Conservation (phyloP, 2,797 vertebrate species). For the Enteromius paludinosus region DNA sequence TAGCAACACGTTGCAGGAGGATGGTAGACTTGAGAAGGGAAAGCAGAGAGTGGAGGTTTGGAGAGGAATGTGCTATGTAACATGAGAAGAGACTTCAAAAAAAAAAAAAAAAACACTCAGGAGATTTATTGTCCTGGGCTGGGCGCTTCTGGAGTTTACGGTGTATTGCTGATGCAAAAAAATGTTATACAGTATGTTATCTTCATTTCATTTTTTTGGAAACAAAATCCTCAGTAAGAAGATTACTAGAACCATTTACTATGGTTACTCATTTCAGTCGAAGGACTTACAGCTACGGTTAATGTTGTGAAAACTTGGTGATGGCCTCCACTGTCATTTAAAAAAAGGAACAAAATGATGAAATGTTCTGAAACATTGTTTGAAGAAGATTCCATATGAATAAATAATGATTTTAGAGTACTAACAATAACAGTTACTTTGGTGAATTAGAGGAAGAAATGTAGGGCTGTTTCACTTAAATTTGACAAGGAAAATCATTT, state of each 20-base stretch:
- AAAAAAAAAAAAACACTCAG: slow-evolving; percentile 26
- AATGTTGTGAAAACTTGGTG: neutral
- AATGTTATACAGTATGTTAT: neutral
- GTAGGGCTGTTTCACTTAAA: neutral
- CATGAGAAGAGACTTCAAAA: slow-evolving; percentile 33
- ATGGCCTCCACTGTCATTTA: neutral
- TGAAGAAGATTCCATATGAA: neutral
- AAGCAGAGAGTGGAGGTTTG: slow-evolving; percentile 40
- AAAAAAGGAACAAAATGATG: neutral
- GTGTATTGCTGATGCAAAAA: neutral
- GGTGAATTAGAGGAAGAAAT: neutral
- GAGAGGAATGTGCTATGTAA: slow-evolving; percentile 45
- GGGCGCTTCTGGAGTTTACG: neutral
- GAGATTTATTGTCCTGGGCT: slow-evolving; percentile 22
- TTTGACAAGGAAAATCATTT: neutral
- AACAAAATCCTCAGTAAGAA: neutral
- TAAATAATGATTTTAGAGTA: neutral
- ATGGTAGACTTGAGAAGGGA: slow-evolving; percentile 32
- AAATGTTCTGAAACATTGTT: neutral
- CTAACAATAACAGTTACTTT: neutral
- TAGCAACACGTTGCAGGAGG: slow-evolving; percentile 41
- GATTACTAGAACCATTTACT: too few species aligned
- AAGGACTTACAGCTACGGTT: neutral
- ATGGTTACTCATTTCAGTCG: neutral
- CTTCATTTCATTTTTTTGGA: neutral